Conservation (phyloP, 2,113 vertebrate species). For the Paralichthys olivaceus region DNA sequence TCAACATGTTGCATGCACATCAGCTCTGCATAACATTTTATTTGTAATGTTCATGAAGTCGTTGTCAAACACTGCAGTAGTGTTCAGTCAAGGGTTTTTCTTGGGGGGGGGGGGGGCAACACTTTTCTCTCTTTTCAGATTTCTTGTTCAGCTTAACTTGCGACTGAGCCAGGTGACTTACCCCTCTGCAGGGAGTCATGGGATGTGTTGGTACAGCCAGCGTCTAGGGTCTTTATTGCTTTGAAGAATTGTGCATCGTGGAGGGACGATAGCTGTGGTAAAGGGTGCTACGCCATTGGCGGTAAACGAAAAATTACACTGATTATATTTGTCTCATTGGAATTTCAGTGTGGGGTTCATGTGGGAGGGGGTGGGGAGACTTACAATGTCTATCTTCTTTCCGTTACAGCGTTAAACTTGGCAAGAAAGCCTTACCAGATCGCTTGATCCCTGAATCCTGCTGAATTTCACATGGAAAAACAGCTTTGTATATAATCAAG, state of each 20-base stretch:
- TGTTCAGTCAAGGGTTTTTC: conserved; percentile 42
- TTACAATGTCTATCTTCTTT: conserved; percentile 72
- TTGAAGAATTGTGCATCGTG: conserved; percentile 47
- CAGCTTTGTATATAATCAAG: conserved; percentile 35
- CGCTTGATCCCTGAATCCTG: conserved; percentile 40
- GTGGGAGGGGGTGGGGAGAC: conserved; percentile 32
- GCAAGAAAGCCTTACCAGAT: conserved; percentile 34
- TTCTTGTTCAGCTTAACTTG: conserved; percentile 64
- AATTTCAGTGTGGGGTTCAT: conserved; percentile 1
- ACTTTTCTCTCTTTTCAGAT: conserved; percentile 81
- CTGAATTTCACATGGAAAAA: conserved; percentile 42
- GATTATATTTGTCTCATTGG: conserved; percentile 26
- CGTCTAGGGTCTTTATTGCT: conserved; percentile 50
- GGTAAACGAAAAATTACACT: conserved; percentile 37
- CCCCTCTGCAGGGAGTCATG: conserved; percentile 54
- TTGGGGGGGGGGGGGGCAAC: conserved; percentile 59
- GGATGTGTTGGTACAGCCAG: conserved; percentile 65
- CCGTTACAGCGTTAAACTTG: conserved; percentile 63
- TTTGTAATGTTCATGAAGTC: conserved; percentile 64
- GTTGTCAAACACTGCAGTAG: conserved; percentile 63
- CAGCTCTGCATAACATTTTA: conserved; percentile 77
- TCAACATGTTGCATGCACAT: conserved; percentile 80
- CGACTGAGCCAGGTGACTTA: conserved; percentile 62
- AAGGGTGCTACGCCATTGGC: conserved; percentile 28
- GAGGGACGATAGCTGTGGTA: conserved; percentile 52